These are phyloP conservation scores for Falco novaeseelandiae DNA, from an alignment of 2,797 vertebrate genomes.

Conservation along the genomic window DNA sequence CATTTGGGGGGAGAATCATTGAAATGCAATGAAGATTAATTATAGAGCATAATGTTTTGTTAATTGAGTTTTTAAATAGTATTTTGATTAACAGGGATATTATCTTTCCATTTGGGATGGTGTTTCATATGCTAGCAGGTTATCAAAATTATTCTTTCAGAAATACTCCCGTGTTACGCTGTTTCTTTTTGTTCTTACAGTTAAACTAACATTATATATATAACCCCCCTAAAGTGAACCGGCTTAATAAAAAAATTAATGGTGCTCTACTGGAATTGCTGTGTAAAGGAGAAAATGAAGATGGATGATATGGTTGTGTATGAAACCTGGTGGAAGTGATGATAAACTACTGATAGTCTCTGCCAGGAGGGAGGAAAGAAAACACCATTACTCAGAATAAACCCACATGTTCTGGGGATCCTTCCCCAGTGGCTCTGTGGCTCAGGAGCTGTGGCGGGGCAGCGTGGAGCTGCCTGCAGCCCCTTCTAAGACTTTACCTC, in stretches of 20 bases:
- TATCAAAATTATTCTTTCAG: constrained; percentile 67
- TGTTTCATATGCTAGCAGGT: constrained; percentile 61
- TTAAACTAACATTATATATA: constrained; percentile 24
- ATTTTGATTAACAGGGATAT: constrained; percentile 81
- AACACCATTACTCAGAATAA: constrained; percentile 44
- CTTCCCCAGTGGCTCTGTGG: background rate
- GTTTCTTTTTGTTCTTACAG: constrained; percentile 32
- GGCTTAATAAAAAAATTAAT: constrained; percentile 69
- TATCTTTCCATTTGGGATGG: constrained; percentile 73
- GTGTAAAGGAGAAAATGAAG: constrained; percentile 68
- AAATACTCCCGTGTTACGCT: constrained; percentile 27
- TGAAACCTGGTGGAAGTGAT: constrained; percentile 57
- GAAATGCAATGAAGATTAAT: constrained; percentile 83
- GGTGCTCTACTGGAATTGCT: constrained; percentile 42
- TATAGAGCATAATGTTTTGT: constrained; percentile 78
- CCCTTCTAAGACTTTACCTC: background rate
- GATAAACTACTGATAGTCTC: constrained; percentile 53
- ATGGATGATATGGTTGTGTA: constrained; percentile 59
- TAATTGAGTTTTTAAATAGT: constrained; percentile 85
- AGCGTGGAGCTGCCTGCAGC: constrained; percentile 24
- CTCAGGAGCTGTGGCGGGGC: background rate
- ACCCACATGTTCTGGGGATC: background rate
- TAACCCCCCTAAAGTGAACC: constrained; percentile 28
- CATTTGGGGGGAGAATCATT: constrained; percentile 61
- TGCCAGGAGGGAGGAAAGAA: constrained; percentile 25